Conservation (phyloP, 35 echinoderm and acorn worm species). For the Eucidaris tribuloides region DNA sequence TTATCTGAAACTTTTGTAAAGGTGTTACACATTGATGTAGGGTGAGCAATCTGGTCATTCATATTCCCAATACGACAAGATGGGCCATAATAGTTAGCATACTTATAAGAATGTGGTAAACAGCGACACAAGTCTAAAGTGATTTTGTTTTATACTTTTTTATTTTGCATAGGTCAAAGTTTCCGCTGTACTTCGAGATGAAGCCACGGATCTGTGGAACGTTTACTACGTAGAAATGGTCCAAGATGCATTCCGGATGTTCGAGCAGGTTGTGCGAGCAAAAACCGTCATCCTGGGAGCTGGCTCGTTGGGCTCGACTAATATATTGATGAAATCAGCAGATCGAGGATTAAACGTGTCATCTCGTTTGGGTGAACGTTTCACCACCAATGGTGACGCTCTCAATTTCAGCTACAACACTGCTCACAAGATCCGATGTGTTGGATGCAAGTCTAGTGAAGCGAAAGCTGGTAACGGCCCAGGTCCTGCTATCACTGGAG, state of each 20-base stretch:
- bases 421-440: slow-evolving; percentile 30
- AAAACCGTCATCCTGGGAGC: slow-evolving; percentile 59
- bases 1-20: too few species aligned
- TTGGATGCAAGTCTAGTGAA: slow-evolving; percentile 42
- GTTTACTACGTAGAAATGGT: slow-evolving; percentile 46
- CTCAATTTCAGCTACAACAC: slow-evolving; percentile 76
- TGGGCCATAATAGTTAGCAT: too few species aligned
- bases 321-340: slow-evolving; percentile 63
- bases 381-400: slow-evolving; percentile 72
- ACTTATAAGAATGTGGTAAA: too few species aligned
- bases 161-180: slow-evolving; percentile 57
- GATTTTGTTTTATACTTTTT: too few species aligned
- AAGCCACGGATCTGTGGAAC: slow-evolving; percentile 27
- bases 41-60: too few species aligned
- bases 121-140: too few species aligned
- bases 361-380: slow-evolving; percentile 33
- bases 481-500: slow-evolving; percentile 35
- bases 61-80: too few species aligned
- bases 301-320: slow-evolving; percentile 60
- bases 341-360: slow-evolving; percentile 53
- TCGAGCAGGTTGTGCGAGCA: slow-evolving; percentile 50
- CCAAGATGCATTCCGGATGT: slow-evolving; percentile 42
- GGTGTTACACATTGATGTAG: too few species aligned
- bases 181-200: slow-evolving; percentile 40
- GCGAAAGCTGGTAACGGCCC: slow-evolving; percentile 30